Evolutionary conservation across 2,113 vertebrate species (phyloP).

Genomic region (Saguinus midas): DNA sequence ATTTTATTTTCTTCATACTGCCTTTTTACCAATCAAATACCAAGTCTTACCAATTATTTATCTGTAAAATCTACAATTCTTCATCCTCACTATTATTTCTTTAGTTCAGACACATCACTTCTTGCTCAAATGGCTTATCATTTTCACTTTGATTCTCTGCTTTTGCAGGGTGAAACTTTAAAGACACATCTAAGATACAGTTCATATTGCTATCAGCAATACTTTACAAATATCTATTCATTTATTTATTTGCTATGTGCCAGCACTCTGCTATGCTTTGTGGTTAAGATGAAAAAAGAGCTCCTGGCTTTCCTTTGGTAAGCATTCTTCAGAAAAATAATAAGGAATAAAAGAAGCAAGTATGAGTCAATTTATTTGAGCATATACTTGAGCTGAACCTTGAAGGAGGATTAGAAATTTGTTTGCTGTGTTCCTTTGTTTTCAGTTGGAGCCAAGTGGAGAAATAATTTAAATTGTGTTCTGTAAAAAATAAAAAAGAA

Average conservation of each 20-base stretch:
- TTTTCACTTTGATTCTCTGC: not conserved
- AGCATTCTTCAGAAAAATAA: not conserved
- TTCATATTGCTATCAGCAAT: not conserved
- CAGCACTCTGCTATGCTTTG: not conserved
- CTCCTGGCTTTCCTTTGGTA: not conserved
- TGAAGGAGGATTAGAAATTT: not conserved
- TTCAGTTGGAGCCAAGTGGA: not conserved
- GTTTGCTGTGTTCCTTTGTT: not conserved
- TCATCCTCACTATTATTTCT: not conserved
- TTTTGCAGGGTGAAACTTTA: not conserved
- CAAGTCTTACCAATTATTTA: not conserved
- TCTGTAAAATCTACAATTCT: constrained; percentile 6
- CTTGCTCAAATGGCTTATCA: not conserved
- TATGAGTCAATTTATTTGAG: not conserved
- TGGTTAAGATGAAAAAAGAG: not conserved
- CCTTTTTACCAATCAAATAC: not conserved
- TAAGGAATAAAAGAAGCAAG: not conserved
- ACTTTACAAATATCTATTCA: not conserved
- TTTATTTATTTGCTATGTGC: not conserved
- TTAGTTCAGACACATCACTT: not conserved
- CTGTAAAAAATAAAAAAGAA: not conserved
- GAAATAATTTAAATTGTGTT: not conserved
- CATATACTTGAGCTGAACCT: not conserved
- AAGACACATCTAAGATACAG: not conserved
- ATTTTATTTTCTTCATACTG: not conserved